Conservation (phyloP, 2,113 vertebrate species). For the Rutilus rutilus region DNA sequence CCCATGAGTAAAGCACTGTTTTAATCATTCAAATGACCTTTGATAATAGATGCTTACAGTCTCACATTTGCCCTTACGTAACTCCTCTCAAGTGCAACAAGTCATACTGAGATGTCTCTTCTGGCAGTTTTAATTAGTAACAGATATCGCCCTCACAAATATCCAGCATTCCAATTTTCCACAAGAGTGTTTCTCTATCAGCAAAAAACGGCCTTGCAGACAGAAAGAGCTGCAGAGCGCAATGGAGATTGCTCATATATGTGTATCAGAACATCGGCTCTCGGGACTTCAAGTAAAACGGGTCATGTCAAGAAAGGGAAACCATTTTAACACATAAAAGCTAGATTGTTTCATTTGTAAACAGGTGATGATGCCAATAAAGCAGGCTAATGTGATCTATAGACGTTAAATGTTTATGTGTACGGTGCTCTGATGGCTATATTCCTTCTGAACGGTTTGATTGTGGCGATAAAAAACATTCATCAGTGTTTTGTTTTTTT, state of each 20-base stretch:
- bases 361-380: neutral
- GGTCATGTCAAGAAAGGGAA: neutral
- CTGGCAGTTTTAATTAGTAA: constrained; percentile 56
- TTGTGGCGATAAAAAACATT: neutral
- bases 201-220: constrained; percentile 5
- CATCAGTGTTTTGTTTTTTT: too few species aligned
- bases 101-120: constrained; percentile 34
- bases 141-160: constrained; percentile 48
- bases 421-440: constrained; percentile 16
- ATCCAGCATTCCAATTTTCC: constrained; percentile 32
- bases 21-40: constrained; percentile 9
- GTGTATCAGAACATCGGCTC: neutral
- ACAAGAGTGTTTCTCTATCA: constrained; percentile 30
- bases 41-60: constrained; percentile 1
- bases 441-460: constrained; percentile 9
- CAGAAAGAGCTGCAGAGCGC: neutral
- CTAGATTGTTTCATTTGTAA: neutral
- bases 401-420: constrained; percentile 4
- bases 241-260: constrained; percentile 2
- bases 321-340: neutral
- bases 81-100: constrained; percentile 34
- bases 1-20: neutral
- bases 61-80: constrained; percentile 8
- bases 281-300: neutral
- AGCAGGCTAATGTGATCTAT: neutral